Evolutionary conservation across 1,140 invertebrate genomes (phyloP).

Genomic region (fruit fly (Drosophila melanogaster)): DNA sequence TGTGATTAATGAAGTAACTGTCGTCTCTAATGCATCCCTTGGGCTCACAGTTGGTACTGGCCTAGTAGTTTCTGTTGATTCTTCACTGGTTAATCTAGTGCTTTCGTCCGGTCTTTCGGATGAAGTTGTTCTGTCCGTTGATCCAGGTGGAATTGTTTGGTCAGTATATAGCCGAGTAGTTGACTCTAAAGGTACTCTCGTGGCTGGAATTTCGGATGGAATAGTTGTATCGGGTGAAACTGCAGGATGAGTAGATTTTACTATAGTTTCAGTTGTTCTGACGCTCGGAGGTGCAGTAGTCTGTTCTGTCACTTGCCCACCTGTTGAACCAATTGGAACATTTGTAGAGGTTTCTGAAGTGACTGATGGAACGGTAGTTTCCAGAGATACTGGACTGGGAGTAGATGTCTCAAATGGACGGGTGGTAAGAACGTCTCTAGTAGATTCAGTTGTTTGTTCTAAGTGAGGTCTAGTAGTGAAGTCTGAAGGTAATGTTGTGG

Average conservation of each 20-base stretch:
- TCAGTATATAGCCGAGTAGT: too few relatives aligned
- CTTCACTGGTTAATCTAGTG: not conserved
- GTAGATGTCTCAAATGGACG: not conserved
- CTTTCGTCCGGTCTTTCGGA: not conserved
- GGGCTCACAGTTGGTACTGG: not conserved
- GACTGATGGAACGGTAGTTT: not conserved
- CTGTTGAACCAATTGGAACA: not conserved
- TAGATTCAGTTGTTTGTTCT: not conserved
- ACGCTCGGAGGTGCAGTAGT: not conserved
- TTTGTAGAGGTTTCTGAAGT: not conserved
- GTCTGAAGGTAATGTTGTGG: not conserved
- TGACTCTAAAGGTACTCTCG: too few relatives aligned
- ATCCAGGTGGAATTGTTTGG: not conserved
- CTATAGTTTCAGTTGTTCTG: not conserved
- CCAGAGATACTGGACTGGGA: not conserved
- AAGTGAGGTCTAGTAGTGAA: not conserved
- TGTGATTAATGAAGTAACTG: not conserved
- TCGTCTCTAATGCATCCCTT: not conserved
- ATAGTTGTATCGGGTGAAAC: not conserved
- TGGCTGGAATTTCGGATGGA: not conserved
- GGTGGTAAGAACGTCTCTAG: not conserved
- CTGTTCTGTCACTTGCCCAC: not conserved
- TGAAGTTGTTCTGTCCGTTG: not conserved
- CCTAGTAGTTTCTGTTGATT: slow-evolving; percentile 4
- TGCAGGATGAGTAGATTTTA: not conserved